These are phyloP conservation scores for Drosophila dives DNA, from an alignment of 2,888 invertebrate genomes.

Conservation along the genomic window DNA sequence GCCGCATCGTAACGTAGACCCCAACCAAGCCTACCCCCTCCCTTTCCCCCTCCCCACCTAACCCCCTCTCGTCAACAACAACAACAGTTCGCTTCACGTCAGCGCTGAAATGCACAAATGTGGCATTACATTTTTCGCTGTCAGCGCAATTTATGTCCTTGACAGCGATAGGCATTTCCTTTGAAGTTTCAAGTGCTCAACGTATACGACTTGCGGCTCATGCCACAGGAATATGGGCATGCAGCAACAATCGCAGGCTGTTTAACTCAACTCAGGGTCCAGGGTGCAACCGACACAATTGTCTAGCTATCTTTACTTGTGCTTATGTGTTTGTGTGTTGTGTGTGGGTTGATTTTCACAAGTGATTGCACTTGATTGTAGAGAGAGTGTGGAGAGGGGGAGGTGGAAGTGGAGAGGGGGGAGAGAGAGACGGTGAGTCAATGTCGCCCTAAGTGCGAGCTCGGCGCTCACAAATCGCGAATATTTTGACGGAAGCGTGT, in stretches of 20 bases:
- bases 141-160: slow-evolving; percentile 83
- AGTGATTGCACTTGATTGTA: slow-evolving; percentile 46
- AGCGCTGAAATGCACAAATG: slow-evolving; percentile 58
- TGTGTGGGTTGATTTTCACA: slow-evolving; percentile 18
- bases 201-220: slow-evolving; percentile 13
- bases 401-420: background rate
- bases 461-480: slow-evolving; percentile 59
- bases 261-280: slow-evolving; percentile 25
- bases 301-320: slow-evolving; percentile 10
- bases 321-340: background rate
- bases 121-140: slow-evolving; percentile 71
- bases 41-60: background rate
- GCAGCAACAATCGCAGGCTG: slow-evolving; percentile 14
- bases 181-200: slow-evolving; percentile 78
- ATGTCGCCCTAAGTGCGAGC: slow-evolving; percentile 19
- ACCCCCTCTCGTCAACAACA: background rate
- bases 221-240: slow-evolving; percentile 6
- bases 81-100: background rate
- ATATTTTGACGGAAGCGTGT: slow-evolving; percentile 84
- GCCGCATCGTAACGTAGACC: slow-evolving; percentile 8
- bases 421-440: slow-evolving; percentile 8
- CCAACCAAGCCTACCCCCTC: background rate
- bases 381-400: background rate
- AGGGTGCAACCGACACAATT: slow-evolving; percentile 34
- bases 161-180: slow-evolving; percentile 84